Evolutionary conservation across 2,888 invertebrate species (phyloP).

Genomic region (Nycteola revayana): DNA sequence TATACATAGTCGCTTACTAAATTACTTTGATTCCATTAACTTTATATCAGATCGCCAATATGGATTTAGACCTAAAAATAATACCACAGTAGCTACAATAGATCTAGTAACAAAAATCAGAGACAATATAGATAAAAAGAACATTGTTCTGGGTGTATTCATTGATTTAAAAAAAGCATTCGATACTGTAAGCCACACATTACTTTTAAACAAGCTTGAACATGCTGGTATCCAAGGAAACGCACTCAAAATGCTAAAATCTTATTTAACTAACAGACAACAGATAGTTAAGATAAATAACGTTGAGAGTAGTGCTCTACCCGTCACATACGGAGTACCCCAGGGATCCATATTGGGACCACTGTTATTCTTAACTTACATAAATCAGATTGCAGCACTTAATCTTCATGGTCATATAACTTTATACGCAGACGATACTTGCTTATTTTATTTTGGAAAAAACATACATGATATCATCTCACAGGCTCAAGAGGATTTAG

Average conservation of each 20-base stretch:
- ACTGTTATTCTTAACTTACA: conserved; percentile 7
- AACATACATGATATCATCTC: conserved; percentile 3
- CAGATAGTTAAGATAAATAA: conserved; percentile 2
- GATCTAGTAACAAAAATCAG: background rate
- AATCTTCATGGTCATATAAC: conserved; percentile 7
- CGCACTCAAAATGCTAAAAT: background rate
- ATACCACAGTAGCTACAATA: background rate
- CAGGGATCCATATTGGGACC: conserved; percentile 11
- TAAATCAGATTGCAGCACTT: conserved; percentile 5
- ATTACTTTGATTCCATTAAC: conserved; percentile 1
- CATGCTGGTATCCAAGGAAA: background rate
- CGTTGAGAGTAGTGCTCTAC: background rate
- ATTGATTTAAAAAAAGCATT: conserved; percentile 1
- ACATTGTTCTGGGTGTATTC: background rate
- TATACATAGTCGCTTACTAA: background rate
- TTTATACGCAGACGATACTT: conserved; percentile 9
- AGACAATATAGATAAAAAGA: conserved; percentile 1
- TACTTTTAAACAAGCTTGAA: background rate
- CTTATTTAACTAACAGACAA: background rate
- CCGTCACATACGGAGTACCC: conserved; percentile 5
- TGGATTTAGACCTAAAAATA: background rate
- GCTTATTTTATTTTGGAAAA: conserved; percentile 1
- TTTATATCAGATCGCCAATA: background rate
- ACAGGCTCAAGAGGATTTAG: conserved; percentile 17
- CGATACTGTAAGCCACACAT: background rate